These are phyloP conservation scores for Drosophila elegans DNA, from an alignment of 1,140 invertebrate species.

Conservation along the genomic window DNA sequence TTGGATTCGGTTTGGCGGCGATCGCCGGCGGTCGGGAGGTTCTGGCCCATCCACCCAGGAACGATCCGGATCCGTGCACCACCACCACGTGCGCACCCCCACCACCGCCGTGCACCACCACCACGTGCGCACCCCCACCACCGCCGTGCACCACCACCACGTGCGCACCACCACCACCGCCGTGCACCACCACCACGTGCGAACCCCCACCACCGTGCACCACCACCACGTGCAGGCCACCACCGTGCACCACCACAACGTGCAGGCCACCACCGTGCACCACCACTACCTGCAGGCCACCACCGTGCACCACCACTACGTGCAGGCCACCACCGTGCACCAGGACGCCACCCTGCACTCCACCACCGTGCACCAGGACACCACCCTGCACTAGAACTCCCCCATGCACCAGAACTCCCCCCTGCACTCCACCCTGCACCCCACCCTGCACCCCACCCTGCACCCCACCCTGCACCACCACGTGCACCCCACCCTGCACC, in stretches of 20 bases:
- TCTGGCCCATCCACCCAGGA: constrained; percentile 3
- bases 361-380: background rate
- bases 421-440: constrained; percentile 10
- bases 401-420: background rate
- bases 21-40: constrained; percentile 30
- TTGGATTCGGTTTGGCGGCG: constrained; percentile 34
- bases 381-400: constrained; percentile 4
- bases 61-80: constrained; percentile 2
- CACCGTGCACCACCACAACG: constrained; percentile 1
- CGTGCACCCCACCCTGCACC: background rate
- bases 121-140: background rate
- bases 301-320: constrained; percentile 1
- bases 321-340: constrained; percentile 8
- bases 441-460: background rate
- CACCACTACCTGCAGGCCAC: background rate
- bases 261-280: constrained; percentile 6
- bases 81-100: background rate
- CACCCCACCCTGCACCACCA: background rate
- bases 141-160: background rate
- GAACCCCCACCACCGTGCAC: background rate
- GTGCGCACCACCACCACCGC: background rate
- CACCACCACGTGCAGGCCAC: background rate
- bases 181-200: background rate
- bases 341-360: background rate
- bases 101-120: background rate